Evolutionary conservation across 2,888 invertebrate species (phyloP), one percentile per base, ranked within the genome.

Genomic region (Watsonalla cultraria): DNA sequence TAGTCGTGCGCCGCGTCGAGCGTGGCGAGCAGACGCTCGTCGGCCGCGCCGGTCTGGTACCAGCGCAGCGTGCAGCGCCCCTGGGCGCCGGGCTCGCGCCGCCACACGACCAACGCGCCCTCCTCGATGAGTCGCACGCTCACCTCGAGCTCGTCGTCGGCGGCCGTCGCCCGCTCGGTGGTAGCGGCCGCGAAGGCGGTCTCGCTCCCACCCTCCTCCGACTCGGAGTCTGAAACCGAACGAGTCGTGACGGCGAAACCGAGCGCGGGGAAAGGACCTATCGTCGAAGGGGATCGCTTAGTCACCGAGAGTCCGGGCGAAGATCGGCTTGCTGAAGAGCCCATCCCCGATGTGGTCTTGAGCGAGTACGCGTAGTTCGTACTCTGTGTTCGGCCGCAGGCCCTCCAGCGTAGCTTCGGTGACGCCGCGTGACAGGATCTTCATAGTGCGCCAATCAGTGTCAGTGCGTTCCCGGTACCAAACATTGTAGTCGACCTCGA

Each of bases 321-420:
- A 92, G 37, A 97, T 91, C 9, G 95, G 93, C 80, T 96, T 96
- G 84, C 98, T 98, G 67, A 97, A 97, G 87, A 97, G 94, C 33
- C 98, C 97, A 71, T 97, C 97, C 7, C 97, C 97, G 71, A 95
- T 93, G 57, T 79, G 82, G 82, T 98, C 97, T 80, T 96, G 95
- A 66, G 97, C 95, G 51, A 97, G 92, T 50, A 98, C 96, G 93
- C 97, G 96, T 76, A 98, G 94, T 85, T 98, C 97, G 84, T 98
- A 98, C 74, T 95, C 94, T 24, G 94, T 92, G 58, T 88, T 95
- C 15, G 97, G 94, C 58, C 92, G 91, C 64, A 98, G 92, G 64
- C 95, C 94, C 62, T 93, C 92, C 57, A 98, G 92, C 7, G 96
- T 96, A 49, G 96, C 95, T 74, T 95, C 95, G 54, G 96, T 94